phyloP scores from a whole-genome alignment of 2,888 invertebrate species.

The Hyppa rectilinea region DNA sequence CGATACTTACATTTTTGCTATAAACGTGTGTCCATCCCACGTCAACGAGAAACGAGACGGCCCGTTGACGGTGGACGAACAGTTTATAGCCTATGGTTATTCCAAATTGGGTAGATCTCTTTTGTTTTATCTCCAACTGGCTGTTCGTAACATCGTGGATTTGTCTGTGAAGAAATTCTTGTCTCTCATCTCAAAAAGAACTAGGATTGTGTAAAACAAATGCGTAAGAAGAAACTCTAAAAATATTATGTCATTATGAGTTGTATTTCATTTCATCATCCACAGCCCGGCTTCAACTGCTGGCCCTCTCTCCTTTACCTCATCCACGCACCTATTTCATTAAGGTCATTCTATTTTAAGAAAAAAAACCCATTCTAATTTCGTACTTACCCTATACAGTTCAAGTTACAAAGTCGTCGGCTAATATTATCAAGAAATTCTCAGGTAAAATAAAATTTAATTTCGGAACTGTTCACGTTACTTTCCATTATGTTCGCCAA shows the following conservation, averaged over 20 bases:
- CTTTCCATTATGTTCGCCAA: slow-evolving; percentile 10
- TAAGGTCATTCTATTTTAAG: slow-evolving; percentile 4
- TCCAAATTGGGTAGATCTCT: slow-evolving; percentile 15
- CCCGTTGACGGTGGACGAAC: too few relatives aligned
- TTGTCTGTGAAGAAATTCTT: neutral
- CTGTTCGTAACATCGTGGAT: neutral
- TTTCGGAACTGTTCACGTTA: slow-evolving; percentile 31
- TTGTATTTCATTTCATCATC: neutral
- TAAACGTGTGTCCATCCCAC: too few relatives aligned
- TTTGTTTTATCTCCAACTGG: neutral
- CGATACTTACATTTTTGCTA: too few relatives aligned
- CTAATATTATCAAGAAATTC: slow-evolving; percentile 22
- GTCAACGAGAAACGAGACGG: too few relatives aligned
- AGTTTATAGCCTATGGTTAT: too few relatives aligned
- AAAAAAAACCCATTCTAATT: neutral
- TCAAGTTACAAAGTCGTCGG: slow-evolving; percentile 15
- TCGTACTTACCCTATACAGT: slow-evolving; percentile 24
- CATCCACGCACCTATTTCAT: too few relatives aligned
- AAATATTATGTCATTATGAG: neutral
- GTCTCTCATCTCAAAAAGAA: neutral
- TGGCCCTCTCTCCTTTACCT: too few relatives aligned
- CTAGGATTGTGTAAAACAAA: too few relatives aligned
- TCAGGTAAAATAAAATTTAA: slow-evolving; percentile 24
- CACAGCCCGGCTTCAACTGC: too few relatives aligned
- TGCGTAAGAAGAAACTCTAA: too few relatives aligned